Evolutionary conservation across 2,797 vertebrate species (phyloP), one percentile per base, ranked within the genome.

Genomic region (Cirrhinus mrigala): DNA sequence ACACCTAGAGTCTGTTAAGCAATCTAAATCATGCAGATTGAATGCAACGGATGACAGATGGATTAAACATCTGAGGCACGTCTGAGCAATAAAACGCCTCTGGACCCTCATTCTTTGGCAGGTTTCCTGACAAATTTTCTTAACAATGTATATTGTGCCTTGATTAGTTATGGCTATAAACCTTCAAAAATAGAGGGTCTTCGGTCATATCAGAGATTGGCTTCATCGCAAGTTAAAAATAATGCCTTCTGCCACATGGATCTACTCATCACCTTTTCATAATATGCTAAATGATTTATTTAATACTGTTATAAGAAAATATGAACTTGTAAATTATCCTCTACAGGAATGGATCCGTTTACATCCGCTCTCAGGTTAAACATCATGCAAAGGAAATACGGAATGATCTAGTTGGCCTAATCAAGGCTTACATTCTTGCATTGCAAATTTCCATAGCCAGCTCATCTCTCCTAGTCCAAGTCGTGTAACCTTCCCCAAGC

Each of bases 361-460:
- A 40, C 77, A 66, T 80, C 56, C 22, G 7, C 77, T 70, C 40
- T 79, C 76, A 50, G 40, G 69, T 73, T 85, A 70, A 79, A 58
- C 74, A 79, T 22, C 74, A 84, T 58, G 76, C 54, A 62, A 80
- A 85, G 77, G 69, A 85, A 80, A 64, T 80, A 80, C 74, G 46
- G 56, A 80, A 15, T 74, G 68, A 54, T 73, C 77, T 29, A 37
- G 66, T 29, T 85, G 84, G 77, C 84, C 77, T 66, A 85, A 85
- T 85, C 84, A 85, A 58, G 77, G 69, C 70, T 85, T 66, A 62
- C 54, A 85, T 85, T 80, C 77, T 74, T 85, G 68, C 58, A 29
- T 58, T 70, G 60, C 78, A 71, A 20, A 87, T 80, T 66, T 81
- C 79, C 79, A 62, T 68, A 69, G 60, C 78, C 56, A 85, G 29